A percentile compares a stretch with the other conserved stretches of the same genome.
These are phyloP conservation scores for Mola mola DNA, from an alignment of 2,113 vertebrate species.

Conservation along the genomic window DNA sequence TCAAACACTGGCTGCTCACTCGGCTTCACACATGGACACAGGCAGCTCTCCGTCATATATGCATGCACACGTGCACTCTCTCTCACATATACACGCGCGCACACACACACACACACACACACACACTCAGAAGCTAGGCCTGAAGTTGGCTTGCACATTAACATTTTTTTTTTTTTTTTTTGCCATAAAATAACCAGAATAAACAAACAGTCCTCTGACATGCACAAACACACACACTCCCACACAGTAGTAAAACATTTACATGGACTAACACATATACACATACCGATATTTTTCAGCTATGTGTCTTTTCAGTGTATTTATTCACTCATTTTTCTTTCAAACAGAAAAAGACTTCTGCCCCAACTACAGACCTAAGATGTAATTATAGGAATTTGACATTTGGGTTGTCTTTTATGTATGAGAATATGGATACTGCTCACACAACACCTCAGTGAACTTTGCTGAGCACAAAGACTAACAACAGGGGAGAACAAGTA, in stretches of 20 bases:
- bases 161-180: slow-evolving; percentile 12
- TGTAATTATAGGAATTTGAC: no score
- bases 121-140: slow-evolving; percentile 31
- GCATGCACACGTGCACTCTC: background rate
- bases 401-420: no score
- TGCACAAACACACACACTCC: slow-evolving; percentile 4
- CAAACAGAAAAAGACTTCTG: no score
- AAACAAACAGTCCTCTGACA: background rate
- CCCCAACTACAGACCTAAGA: no score
- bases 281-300: background rate
- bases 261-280: background rate
- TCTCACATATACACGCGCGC: background rate
- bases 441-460: no score
- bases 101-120: slow-evolving; percentile 7
- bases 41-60: slow-evolving; percentile 47
- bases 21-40: slow-evolving; percentile 54
- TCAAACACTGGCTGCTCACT: slow-evolving; percentile 66
- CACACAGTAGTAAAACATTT: no score
- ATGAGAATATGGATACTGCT: no score
- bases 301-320: background rate
- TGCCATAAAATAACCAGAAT: slow-evolving; percentile 10
- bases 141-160: slow-evolving; percentile 30
- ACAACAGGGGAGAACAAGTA: background rate
- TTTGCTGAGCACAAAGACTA: slow-evolving; percentile 1
- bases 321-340: slow-evolving; percentile 6